Evolutionary conservation across 2,797 vertebrate species (phyloP), one percentile per base, ranked within the genome.

Genomic region (Philypnodon macrostomus): DNA sequence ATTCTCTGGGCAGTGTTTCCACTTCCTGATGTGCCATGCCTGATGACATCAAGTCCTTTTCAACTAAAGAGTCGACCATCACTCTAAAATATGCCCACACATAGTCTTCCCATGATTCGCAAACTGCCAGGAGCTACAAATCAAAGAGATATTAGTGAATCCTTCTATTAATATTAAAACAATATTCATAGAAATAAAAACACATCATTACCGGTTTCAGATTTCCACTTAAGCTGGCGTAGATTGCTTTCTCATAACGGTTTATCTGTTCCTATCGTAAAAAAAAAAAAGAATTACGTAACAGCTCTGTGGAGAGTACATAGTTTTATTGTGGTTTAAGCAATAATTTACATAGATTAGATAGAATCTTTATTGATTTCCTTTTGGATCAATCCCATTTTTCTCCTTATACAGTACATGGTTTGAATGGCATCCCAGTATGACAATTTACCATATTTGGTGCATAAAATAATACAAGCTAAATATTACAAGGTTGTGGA

Each of bases 31-130:
- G 59, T 12, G 83, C 82, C 78, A 94, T 81, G 4, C 94, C 92
- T 0, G 93, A 93, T 0, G 95, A 93, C 79, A 90, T 84, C 49
- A 99, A 90, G 46, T 98, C 94, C 75, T 97, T 95, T 47, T 99
- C 96, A 0, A 98, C 93, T 53, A 97, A 88, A 0, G 91, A 92
- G 86, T 99, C 97, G 6, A 98, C 96, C 94, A 97, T 94, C 39
- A 96, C 94, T 18, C 92, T 90, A 80, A 98, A 97, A 81, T 95
- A 91, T 0, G 96, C 94, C 97, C 97, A 99, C 7, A 98, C 91
- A 0, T 90, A 92, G 77, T 99, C 97, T 80, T 98, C 95, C 97
- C 97, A 99, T 0, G 93, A 91, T n/a, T 97, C 93, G 15, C 97
- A 98, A 70, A 96, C 96, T 0, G 93, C 90, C 69, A 99, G 89